Evolutionary conservation across 2,888 invertebrate genomes (phyloP).

Genomic region (Galerucella calmariensis): DNA sequence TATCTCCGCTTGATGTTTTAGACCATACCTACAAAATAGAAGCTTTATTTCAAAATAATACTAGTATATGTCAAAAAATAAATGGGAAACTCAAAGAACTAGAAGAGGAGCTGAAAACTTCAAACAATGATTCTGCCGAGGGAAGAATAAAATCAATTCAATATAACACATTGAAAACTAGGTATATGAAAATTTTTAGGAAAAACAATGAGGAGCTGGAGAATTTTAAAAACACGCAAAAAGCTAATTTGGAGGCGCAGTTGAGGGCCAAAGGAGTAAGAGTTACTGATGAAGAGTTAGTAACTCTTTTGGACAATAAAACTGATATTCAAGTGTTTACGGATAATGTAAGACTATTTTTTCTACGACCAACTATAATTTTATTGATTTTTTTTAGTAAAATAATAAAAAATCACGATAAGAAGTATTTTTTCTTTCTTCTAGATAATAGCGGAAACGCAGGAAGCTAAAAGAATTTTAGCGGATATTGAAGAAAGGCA

Average conservation of each 20-base stretch:
- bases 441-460: slow-evolving; percentile 83
- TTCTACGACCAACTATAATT: no score
- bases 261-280: slow-evolving; percentile 64
- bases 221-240: slow-evolving; percentile 67
- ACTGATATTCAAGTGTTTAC: slow-evolving; percentile 66
- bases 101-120: slow-evolving; percentile 49
- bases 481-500: slow-evolving; percentile 86
- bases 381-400: no score
- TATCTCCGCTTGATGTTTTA: slow-evolving; percentile 35
- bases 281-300: slow-evolving; percentile 62
- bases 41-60: slow-evolving; percentile 55
- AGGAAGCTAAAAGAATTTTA: slow-evolving; percentile 78
- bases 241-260: slow-evolving; percentile 69
- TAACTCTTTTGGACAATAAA: slow-evolving; percentile 62
- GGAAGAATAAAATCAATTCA: slow-evolving; percentile 67
- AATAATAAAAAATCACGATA: no score
- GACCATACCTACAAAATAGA: slow-evolving; percentile 52
- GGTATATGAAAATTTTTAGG: slow-evolving; percentile 67
- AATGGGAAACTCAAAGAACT: slow-evolving; percentile 54
- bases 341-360: slow-evolving; percentile 64
- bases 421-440: slow-evolving; percentile 35
- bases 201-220: slow-evolving; percentile 69
- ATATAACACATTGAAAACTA: slow-evolving; percentile 65
- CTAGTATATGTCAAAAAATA: slow-evolving; percentile 52
- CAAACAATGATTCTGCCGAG: slow-evolving; percentile 48